Percentiles rank a stretch among this genome's conserved stretches.
Conservation (phyloP, 2,888 invertebrate genomes). For the Epinotia demarniana region DNA sequence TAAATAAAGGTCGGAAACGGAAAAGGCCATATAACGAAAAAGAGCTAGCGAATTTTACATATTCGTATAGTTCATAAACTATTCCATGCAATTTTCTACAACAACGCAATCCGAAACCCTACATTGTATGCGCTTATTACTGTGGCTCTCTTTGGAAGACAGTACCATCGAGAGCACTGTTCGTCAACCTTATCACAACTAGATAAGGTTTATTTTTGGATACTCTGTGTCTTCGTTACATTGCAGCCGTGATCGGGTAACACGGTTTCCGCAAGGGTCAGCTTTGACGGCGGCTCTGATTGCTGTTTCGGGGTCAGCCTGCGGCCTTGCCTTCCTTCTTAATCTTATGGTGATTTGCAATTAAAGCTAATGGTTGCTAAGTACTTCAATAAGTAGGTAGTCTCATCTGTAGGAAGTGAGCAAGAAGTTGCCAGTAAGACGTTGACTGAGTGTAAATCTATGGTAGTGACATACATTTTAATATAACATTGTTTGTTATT, state of each 20-base stretch:
- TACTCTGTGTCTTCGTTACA: slow-evolving; percentile 1
- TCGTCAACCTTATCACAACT: neutral
- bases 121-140: neutral
- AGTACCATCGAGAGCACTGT: neutral
- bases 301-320: slow-evolving; percentile 30
- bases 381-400: slow-evolving; percentile 24
- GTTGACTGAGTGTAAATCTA: neutral
- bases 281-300: slow-evolving; percentile 38
- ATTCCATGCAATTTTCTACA: too few species aligned
- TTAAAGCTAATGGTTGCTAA: slow-evolving; percentile 16
- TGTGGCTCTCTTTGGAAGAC: neutral
- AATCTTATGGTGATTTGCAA: slow-evolving; percentile 40
- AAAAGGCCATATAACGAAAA: too few species aligned
- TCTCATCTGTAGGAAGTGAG: slow-evolving; percentile 22
- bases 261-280: slow-evolving; percentile 33
- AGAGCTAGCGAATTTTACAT: too few species aligned
- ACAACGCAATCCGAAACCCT: neutral
- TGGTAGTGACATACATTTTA: neutral
- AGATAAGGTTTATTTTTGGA: neutral
- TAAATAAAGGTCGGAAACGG: too few species aligned
- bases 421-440: neutral
- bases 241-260: slow-evolving; percentile 27
- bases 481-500: too few species aligned
- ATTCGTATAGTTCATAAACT: too few species aligned
- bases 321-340: slow-evolving; percentile 40